Conservation (phyloP, 2,888 invertebrate genomes). For the Melikaiella ostensackeni region DNA sequence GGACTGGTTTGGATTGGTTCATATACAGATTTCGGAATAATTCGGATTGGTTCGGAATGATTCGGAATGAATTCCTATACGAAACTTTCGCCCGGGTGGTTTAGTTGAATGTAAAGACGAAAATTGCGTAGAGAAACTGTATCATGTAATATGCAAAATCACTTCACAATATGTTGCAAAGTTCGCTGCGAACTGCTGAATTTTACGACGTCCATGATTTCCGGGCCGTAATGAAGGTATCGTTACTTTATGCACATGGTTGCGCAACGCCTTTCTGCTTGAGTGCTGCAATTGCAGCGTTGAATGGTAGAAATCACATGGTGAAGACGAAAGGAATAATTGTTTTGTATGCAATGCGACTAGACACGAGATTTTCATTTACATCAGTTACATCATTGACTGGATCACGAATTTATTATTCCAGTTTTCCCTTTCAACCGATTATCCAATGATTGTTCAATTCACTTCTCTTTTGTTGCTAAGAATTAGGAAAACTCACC, state of each 20-base stretch:
- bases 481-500: neutral
- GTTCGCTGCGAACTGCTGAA: conserved; percentile 62
- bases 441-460: neutral
- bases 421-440: neutral
- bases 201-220: conserved; percentile 55
- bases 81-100: too few species aligned
- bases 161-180: conserved; percentile 41
- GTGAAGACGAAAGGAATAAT: conserved; percentile 26
- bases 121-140: conserved; percentile 14
- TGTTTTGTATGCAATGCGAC: conserved; percentile 24
- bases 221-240: conserved; percentile 34
- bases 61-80: too few species aligned
- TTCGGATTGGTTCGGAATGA: too few species aligned
- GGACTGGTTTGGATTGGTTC: too few species aligned
- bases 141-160: conserved; percentile 26
- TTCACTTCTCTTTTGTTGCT: neutral
- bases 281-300: conserved; percentile 21
- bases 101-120: neutral
- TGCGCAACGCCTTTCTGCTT: conserved; percentile 24
- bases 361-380: conserved; percentile 1
- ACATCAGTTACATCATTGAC: conserved; percentile 12
- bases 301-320: conserved; percentile 20
- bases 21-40: too few species aligned
- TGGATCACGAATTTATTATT: neutral
- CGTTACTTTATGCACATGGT: neutral